phyloP scores from a whole-genome alignment of 2,113 vertebrate genomes.

The Willisornis vidua region DNA sequence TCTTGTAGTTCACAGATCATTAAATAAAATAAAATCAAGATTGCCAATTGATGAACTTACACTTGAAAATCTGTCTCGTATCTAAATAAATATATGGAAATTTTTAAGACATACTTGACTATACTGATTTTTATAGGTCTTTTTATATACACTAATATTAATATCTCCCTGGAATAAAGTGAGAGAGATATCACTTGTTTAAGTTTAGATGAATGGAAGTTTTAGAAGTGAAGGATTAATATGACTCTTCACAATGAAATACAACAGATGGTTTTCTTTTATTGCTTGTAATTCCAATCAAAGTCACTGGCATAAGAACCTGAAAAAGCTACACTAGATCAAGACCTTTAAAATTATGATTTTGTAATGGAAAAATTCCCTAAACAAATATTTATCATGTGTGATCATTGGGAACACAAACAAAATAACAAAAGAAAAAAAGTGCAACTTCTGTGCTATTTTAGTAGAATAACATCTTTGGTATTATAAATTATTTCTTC shows the following conservation, averaged over 20 bases:
- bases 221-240: neutral
- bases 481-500: neutral
- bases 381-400: neutral
- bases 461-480: neutral
- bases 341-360: neutral
- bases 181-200: neutral
- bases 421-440: neutral
- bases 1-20: neutral
- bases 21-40: neutral
- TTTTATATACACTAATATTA: neutral
- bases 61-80: neutral
- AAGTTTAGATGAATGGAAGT: neutral
- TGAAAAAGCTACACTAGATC: neutral
- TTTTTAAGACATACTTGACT: neutral
- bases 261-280: neutral
- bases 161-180: neutral
- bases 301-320: neutral
- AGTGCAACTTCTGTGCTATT: neutral
- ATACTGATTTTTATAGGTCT: neutral
- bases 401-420: neutral
- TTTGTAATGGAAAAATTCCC: neutral
- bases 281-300: neutral
- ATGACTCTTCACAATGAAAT: neutral
- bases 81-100: neutral
- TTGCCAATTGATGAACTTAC: neutral